A percentile compares a stretch with the other conserved stretches of the same genome.
phyloP scores from a whole-genome alignment of 2,888 invertebrate species.

The Harpalus rufipes region DNA sequence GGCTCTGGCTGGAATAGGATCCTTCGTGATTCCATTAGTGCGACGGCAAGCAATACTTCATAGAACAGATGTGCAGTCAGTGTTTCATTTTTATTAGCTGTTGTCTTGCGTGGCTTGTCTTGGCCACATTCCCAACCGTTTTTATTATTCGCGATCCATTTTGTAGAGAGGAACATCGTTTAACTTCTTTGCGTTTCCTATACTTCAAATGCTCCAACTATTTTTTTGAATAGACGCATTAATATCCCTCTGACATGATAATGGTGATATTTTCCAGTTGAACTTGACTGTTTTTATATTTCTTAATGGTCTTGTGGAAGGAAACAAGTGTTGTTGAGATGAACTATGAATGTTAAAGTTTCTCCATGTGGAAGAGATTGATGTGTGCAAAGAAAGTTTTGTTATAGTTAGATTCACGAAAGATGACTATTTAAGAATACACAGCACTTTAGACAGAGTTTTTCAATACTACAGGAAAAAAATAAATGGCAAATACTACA shows the following conservation, averaged over 20 bases:
- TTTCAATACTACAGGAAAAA: no score
- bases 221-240: conserved; percentile 46
- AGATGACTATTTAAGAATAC: no score
- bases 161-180: conserved; percentile 50
- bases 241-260: conserved; percentile 53
- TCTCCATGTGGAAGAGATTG: conserved; percentile 7
- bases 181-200: conserved; percentile 58
- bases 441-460: no score
- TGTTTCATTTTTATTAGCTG: conserved; percentile 58
- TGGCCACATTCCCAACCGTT: conserved; percentile 59
- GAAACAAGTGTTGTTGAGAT: conserved; percentile 26
- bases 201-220: conserved; percentile 26
- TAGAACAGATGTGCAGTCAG: conserved; percentile 53
- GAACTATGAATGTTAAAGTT: conserved; percentile 46
- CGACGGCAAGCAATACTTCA: not conserved
- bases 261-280: conserved; percentile 61
- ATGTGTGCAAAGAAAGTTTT: not conserved
- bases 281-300: conserved; percentile 49
- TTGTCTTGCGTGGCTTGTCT: conserved; percentile 56
- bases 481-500: no score
- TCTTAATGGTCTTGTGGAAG: conserved; percentile 31
- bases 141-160: conserved; percentile 59
- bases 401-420: no score
- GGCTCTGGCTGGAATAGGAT: not conserved
- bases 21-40: conserved; percentile 19